Evolutionary conservation across 92 coral and sea anemone species (phyloP).

Genomic region (Paramuricea clavata): DNA sequence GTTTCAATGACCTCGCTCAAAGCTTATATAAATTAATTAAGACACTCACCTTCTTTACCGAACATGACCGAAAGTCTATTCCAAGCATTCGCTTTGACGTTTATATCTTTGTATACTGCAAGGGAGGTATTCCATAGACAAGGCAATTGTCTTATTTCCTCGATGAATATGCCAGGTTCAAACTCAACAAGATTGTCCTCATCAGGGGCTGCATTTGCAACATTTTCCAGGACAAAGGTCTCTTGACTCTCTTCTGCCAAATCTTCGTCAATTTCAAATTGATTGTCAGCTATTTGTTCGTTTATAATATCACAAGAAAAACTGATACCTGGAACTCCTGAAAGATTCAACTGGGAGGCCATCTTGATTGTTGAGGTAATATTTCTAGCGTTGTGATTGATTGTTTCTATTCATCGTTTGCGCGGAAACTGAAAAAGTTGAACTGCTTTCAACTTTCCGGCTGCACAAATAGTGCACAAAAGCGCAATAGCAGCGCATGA

Average conservation of each 20-base stretch:
- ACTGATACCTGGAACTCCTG: slow-evolving; percentile 12
- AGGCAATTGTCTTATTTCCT: slow-evolving; percentile 18
- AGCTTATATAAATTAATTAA: not conserved
- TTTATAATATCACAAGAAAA: not conserved
- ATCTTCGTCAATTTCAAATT: not conserved
- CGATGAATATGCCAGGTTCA: not conserved
- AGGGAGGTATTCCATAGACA: slow-evolving; percentile 3
- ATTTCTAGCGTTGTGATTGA: not conserved
- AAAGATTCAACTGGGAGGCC: not conserved
- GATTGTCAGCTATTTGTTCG: not conserved
- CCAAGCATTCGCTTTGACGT: slow-evolving; percentile 12
- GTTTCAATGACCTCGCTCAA: not conserved
- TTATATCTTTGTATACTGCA: not conserved
- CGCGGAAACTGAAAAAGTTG: not conserved
- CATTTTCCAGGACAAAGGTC: not conserved
- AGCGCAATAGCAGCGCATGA: not conserved
- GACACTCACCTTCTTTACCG: slow-evolving; percentile 22
- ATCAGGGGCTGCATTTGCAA: not conserved
- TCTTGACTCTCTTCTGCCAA: not conserved
- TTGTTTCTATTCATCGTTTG: not conserved
- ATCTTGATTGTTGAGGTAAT: slow-evolving; percentile 5
- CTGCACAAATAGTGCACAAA: not conserved
- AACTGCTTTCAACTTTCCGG: slow-evolving; percentile 10
- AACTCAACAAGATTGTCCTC: not conserved
- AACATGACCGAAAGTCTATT: not conserved